These are phyloP conservation scores for Lucilia cuprina DNA, from an alignment of 1,140 invertebrate species.

Conservation along the genomic window DNA sequence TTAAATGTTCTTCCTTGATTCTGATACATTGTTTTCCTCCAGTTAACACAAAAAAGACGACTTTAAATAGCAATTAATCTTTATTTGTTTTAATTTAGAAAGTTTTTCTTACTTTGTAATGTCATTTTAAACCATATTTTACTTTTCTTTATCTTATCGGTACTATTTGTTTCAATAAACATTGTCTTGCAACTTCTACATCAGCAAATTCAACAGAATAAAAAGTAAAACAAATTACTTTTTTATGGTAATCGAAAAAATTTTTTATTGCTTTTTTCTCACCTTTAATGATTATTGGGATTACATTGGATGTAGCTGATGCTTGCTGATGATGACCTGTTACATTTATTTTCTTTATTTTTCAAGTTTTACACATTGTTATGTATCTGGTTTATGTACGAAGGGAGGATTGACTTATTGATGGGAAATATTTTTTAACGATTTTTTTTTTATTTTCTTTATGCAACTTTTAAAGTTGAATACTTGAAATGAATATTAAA, in stretches of 20 bases:
- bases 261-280: conserved; percentile 11
- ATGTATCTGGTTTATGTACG: not conserved
- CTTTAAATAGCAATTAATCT: not conserved
- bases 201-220: not conserved
- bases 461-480: not conserved
- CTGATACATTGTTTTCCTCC: too few relatives aligned
- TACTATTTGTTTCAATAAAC: not conserved
- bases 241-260: conserved; percentile 1
- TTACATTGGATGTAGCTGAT: not conserved
- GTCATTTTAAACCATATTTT: too few relatives aligned
- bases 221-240: conserved; percentile 6
- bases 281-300: not conserved
- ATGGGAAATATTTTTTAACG: not conserved
- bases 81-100: conserved; percentile 12
- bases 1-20: too few relatives aligned
- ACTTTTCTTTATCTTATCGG: too few relatives aligned
- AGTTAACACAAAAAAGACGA: not conserved
- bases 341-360: conserved; percentile 2
- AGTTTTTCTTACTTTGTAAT: not conserved
- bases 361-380: not conserved
- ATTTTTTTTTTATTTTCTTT: not conserved
- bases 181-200: not conserved
- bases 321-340: not conserved
- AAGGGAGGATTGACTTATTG: not conserved
- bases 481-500: not conserved